Percentiles rank a stretch among this genome's conserved stretches.
Conservation (phyloP, 2,888 invertebrate species). For the Brachylomia viminalis region DNA sequence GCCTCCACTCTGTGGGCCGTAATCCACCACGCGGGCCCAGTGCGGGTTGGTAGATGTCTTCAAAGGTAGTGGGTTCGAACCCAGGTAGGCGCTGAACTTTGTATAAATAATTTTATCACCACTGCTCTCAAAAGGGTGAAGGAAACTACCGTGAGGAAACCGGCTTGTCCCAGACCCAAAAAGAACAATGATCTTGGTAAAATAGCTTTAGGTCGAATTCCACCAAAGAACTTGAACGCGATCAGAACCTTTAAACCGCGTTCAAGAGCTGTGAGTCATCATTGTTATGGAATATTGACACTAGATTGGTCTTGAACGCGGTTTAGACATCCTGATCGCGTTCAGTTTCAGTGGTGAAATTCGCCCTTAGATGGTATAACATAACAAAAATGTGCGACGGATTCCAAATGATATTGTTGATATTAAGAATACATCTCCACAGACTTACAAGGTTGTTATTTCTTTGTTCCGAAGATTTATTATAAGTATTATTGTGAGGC, state of each 20-base stretch:
- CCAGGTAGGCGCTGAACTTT: too few relatives aligned
- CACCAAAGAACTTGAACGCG: neutral
- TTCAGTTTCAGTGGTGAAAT: neutral
- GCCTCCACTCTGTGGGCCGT: too few relatives aligned
- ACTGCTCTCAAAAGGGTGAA: too few relatives aligned
- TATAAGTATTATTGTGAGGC: neutral
- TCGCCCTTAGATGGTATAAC: neutral
- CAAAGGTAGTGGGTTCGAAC: too few relatives aligned
- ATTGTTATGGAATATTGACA: neutral
- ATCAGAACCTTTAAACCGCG: neutral
- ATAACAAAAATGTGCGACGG: neutral
- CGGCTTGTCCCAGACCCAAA: too few relatives aligned
- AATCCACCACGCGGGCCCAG: too few relatives aligned
- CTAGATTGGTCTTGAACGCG: neutral
- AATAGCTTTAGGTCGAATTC: neutral
- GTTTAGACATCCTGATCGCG: neutral
- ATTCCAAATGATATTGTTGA: conserved; percentile 4
- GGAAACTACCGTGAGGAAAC: too few relatives aligned
- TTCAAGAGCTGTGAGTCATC: neutral
- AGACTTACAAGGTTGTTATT: neutral
- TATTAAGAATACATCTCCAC: conserved; percentile 4
- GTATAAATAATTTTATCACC: too few relatives aligned
- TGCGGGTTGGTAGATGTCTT: too few relatives aligned
- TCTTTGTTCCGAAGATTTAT: conserved; percentile 11
- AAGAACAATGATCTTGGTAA: neutral